phyloP scores from a whole-genome alignment of 2,797 vertebrate species.

The Gymnothorax javanicus region DNA sequence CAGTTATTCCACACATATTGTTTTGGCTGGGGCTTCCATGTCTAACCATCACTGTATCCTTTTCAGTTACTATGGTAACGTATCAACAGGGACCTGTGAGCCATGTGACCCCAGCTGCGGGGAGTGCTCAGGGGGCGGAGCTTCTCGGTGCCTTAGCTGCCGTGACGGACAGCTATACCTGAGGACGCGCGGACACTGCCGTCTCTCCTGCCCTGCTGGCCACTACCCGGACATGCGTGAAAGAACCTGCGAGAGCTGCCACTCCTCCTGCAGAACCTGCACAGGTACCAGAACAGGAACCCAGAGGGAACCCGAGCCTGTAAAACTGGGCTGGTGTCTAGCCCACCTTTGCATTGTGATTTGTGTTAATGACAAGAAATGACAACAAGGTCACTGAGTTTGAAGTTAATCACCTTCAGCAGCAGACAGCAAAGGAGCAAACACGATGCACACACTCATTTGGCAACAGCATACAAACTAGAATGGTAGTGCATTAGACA shows the following conservation, averaged over 20 bases:
- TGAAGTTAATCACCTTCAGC: no score
- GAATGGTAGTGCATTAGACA: no score
- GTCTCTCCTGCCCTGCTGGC: slow-evolving; percentile 75
- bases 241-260: slow-evolving; percentile 81
- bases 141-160: slow-evolving; percentile 82
- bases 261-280: slow-evolving; percentile 82
- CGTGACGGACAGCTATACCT: slow-evolving; percentile 74
- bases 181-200: slow-evolving; percentile 72
- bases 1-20: no score
- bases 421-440: no score
- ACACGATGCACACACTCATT: no score
- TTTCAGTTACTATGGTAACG: slow-evolving; percentile 70
- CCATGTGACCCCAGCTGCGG: slow-evolving; percentile 82
- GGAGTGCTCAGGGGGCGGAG: slow-evolving; percentile 70
- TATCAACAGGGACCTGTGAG: slow-evolving; percentile 70
- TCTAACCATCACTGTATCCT: slow-evolving; percentile 31
- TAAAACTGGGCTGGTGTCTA: no score
- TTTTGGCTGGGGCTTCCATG: background rate
- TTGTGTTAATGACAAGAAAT: no score
- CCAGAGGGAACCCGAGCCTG: no score
- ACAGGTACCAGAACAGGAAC: slow-evolving; percentile 67
- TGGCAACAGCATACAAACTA: no score
- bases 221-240: slow-evolving; percentile 68
- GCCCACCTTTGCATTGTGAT: no score
- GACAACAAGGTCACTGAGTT: no score